Percentiles rank a stretch among this genome's conserved stretches.
Conservation (phyloP, 2,888 invertebrate genomes). For the Tuberolachnus salignus region DNA sequence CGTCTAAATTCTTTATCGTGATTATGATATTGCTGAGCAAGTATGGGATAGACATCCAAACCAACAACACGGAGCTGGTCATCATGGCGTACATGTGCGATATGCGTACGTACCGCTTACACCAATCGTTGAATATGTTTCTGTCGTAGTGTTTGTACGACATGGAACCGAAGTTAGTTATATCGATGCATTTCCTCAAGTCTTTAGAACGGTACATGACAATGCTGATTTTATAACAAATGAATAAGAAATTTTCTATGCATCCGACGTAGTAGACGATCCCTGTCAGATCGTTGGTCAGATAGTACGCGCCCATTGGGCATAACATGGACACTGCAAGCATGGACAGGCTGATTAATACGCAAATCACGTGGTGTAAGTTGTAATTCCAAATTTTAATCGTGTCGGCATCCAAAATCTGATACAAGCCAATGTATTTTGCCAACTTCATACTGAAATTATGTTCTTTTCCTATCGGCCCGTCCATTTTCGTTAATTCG, state of each 20-base stretch:
- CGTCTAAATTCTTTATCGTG: not conserved
- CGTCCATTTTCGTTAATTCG: not conserved
- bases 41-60: not conserved
- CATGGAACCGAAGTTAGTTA: not conserved
- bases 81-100: not conserved
- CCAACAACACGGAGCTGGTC: not conserved
- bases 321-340: not conserved
- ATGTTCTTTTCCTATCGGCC: not conserved
- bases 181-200: not conserved
- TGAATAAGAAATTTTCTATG: not conserved
- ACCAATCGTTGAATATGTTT: not conserved
- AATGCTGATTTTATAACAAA: not conserved
- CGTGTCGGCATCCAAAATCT: not conserved
- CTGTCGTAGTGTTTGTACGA: not conserved
- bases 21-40: not conserved
- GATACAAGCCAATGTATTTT: not conserved
- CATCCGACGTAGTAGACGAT: not conserved
- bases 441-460: not conserved
- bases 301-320: not conserved
- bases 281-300: not conserved
- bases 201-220: not conserved
- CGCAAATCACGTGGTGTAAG: not conserved
- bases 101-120: not conserved
- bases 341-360: not conserved
- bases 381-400: not conserved